Evolutionary conservation across 2,797 vertebrate species (phyloP), one percentile per base, ranked within the genome.

Genomic region (Enteromius fasciolatus): DNA sequence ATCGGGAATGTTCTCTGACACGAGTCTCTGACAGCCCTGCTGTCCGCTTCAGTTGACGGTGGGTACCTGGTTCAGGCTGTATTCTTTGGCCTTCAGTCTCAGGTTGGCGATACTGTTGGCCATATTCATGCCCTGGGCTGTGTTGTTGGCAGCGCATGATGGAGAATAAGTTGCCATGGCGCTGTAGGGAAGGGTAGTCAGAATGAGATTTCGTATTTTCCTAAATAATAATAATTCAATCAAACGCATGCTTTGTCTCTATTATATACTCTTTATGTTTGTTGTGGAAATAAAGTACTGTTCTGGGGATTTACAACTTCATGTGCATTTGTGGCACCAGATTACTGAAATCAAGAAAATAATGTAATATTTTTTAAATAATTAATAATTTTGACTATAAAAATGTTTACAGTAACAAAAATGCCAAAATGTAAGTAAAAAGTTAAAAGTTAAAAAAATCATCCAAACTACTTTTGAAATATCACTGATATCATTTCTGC

Each of bases 51-150:
- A 99, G 96, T 98, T 99, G 94, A 99, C 98, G 81, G 98, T 99
- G 90, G 97, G 97, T 93, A 98, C 97, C 92, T 99, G 98, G 94
- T 98, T 98, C 95, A 99, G 94, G 96, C 98, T 99, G 95, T 99
- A 99, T 92, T 99, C 98, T 93, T 99, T 99, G 94, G 98, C 98
- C 93, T 99, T 99, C 90, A 99, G 97, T 94, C 98, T 96, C 95
- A 99, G 96, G 95, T 98, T 99, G 92, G 97, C 98, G 93, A 99
- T 99, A 93, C 97, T 99, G 95, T 97, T 98, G 92, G 97, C 97
- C 97, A 99, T 99, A 92, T 97, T 98, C 96, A 99, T 96, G 76
- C 97, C 97, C 95, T 97, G 98, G 31, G 96, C 94, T 0, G 97
- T 94, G 94, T 95, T 97, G 93, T 95, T 91, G 87, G 96, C 97